A percentile compares a stretch with the other conserved stretches of the same genome.
These are phyloP conservation scores for Lycaena phlaeas DNA, from an alignment of 2,888 invertebrate species.

Conservation along the genomic window DNA sequence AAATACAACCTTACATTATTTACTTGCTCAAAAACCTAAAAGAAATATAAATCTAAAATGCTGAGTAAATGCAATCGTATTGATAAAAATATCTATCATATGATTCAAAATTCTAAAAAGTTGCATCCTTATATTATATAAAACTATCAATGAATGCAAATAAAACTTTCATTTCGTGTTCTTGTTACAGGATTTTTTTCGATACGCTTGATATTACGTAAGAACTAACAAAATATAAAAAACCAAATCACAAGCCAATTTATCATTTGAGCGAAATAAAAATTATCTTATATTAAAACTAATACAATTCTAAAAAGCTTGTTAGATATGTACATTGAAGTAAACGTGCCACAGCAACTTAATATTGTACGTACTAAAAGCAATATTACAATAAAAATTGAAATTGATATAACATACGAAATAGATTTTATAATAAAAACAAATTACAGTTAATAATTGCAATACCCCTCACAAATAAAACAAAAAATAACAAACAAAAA, in stretches of 20 bases:
- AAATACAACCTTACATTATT: too few species aligned
- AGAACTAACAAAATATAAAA: not conserved
- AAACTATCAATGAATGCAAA: too few species aligned
- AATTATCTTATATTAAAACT: not conserved
- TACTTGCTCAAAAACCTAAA: too few species aligned
- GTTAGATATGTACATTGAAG: not conserved
- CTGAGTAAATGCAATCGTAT: conserved; percentile 24
- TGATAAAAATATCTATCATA: too few species aligned
- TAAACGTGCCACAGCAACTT: too few species aligned
- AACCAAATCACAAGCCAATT: not conserved
- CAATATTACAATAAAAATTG: not conserved
- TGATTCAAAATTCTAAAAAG: too few species aligned
- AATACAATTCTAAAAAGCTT: not conserved
- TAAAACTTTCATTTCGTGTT: too few species aligned
- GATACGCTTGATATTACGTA: too few species aligned
- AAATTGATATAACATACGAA: not conserved
- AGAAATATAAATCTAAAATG: conserved; percentile 16
- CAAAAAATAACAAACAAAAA: too few species aligned
- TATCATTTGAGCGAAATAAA: not conserved
- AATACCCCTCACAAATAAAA: not conserved
- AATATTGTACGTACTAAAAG: not conserved
- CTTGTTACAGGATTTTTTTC: too few species aligned
- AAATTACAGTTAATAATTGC: not conserved
- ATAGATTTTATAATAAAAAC: not conserved
- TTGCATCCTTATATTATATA: too few species aligned